These are phyloP conservation scores for Phortica okadai DNA, from an alignment of 2,888 invertebrate genomes.

Conservation along the genomic window DNA sequence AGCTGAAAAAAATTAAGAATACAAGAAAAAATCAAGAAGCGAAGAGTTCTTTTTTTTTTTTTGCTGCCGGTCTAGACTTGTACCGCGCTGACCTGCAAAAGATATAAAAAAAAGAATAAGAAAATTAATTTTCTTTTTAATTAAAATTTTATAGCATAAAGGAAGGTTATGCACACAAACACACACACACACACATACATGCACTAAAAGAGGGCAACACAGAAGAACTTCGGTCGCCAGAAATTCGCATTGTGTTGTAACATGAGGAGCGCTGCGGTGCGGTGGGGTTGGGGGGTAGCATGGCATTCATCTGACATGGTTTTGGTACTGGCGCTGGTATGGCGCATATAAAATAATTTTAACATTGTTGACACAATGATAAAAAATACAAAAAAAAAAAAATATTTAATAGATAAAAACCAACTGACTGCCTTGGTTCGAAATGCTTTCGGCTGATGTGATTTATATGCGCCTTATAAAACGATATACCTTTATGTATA, in stretches of 20 bases:
- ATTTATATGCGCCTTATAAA: constrained; percentile 26
- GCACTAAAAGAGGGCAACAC: neutral
- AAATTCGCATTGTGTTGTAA: neutral
- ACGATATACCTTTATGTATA: neutral
- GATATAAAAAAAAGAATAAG: constrained; percentile 6
- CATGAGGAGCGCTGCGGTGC: neutral
- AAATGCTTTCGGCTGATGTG: constrained; percentile 8
- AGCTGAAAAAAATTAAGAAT: constrained; percentile 48
- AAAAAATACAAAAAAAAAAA: constrained; percentile 19
- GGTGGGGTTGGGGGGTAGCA: no score
- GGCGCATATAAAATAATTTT: constrained; percentile 10
- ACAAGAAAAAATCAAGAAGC: constrained; percentile 4
- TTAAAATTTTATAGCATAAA: constrained; percentile 26
- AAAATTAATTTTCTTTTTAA: constrained; percentile 28
- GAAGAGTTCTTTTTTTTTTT: neutral
- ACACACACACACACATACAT: neutral
- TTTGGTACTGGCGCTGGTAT: neutral
- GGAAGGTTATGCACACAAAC: neutral
- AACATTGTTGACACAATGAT: constrained; percentile 28
- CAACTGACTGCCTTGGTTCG: constrained; percentile 8
- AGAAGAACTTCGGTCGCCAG: neutral
- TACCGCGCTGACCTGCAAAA: constrained; percentile 33
- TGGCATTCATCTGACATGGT: neutral
- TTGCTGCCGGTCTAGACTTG: neutral
- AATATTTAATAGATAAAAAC: constrained; percentile 27